Evolutionary conservation across 2,797 vertebrate genomes (phyloP).

Genomic region (Adelosebastes latens): DNA sequence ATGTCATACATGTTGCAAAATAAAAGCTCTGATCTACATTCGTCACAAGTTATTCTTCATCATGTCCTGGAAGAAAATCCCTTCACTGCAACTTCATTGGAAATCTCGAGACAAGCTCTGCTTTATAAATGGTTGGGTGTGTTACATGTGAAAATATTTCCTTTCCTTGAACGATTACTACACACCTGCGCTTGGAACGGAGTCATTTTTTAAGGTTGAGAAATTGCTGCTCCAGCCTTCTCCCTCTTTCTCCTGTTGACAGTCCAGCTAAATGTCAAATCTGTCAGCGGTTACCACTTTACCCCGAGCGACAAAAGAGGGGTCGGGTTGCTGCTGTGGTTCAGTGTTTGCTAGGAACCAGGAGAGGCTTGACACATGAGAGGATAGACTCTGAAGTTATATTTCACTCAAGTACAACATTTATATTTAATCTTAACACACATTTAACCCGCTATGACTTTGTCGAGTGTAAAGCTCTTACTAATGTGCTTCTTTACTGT

Average conservation of each 20-base stretch:
- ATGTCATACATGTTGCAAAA: not conserved
- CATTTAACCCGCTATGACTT: constrained; percentile 7
- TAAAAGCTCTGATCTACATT: not conserved
- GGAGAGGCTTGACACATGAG: constrained; percentile 58
- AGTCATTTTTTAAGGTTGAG: constrained; percentile 14
- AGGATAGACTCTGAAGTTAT: constrained; percentile 19
- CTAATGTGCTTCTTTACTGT: not conserved
- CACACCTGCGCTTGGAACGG: constrained; percentile 19
- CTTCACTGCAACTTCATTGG: not conserved
- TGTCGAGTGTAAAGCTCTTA: not conserved
- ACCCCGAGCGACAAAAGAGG: constrained; percentile 76
- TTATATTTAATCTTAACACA: constrained; percentile 41
- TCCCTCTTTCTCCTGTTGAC: constrained; percentile 51
- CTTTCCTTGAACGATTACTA: constrained; percentile 1
- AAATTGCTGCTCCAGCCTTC: constrained; percentile 37
- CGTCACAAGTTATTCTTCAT: not conserved
- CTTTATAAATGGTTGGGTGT: not conserved
- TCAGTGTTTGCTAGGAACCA: constrained; percentile 66
- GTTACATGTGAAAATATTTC: constrained; percentile 17
- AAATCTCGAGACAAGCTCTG: not conserved
- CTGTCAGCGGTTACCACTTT: constrained; percentile 84
- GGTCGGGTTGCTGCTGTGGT: constrained; percentile 74
- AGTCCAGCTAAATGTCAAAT: constrained; percentile 80
- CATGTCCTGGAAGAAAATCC: not conserved
- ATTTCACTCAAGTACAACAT: constrained; percentile 38